phyloP scores from a whole-genome alignment of 2,888 invertebrate species.

The Spodoptera picta region DNA sequence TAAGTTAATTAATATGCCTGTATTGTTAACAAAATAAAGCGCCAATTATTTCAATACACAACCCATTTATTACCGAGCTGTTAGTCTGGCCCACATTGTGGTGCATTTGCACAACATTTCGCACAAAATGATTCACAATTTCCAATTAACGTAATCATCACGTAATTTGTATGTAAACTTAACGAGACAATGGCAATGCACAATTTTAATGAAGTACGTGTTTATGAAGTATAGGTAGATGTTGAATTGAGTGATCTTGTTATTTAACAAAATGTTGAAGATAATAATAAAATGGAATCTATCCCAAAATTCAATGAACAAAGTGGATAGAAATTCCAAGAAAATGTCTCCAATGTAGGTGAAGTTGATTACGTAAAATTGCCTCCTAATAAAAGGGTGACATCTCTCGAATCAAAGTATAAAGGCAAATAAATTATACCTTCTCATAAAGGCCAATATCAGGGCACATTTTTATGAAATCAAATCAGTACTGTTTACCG shows the following conservation, averaged over 20 bases:
- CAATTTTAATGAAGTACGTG: slow-evolving; percentile 3
- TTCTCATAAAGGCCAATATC: slow-evolving; percentile 13
- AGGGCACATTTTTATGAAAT: slow-evolving; percentile 9
- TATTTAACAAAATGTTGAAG: too few species aligned
- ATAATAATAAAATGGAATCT: too few species aligned
- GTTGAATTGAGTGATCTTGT: too few species aligned
- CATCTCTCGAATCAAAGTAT: slow-evolving; percentile 28
- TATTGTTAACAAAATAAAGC: not conserved
- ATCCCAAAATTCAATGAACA: too few species aligned
- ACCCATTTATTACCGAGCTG: not conserved
- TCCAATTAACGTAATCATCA: slow-evolving; percentile 36
- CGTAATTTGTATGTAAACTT: slow-evolving; percentile 43
- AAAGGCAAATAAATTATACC: slow-evolving; percentile 21
- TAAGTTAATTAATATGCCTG: too few species aligned
- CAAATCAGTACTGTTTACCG: slow-evolving; percentile 28
- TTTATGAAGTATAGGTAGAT: too few species aligned
- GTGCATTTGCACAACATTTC: slow-evolving; percentile 40
- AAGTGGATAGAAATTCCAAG: not conserved
- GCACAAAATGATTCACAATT: slow-evolving; percentile 39
- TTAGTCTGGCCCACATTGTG: slow-evolving; percentile 2
- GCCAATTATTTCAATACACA: slow-evolving; percentile 12
- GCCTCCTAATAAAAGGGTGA: slow-evolving; percentile 20
- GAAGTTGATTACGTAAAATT: slow-evolving; percentile 25
- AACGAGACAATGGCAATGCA: slow-evolving; percentile 30
- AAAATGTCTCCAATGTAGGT: slow-evolving; percentile 22